Conservation (phyloP, 1,140 invertebrate species). For the Sycophaga agraensis region DNA sequence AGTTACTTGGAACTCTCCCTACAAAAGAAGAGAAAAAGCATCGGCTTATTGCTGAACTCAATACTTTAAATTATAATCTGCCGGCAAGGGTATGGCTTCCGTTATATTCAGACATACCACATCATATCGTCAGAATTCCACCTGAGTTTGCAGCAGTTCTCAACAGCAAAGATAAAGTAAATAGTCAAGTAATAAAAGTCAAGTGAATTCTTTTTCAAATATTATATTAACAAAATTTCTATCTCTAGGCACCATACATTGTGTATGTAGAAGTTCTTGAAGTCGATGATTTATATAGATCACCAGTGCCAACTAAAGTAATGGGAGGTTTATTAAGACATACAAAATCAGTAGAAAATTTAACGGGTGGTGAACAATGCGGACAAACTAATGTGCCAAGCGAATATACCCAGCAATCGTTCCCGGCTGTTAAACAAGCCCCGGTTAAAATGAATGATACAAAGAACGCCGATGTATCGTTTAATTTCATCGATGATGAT, state of each 20-base stretch:
- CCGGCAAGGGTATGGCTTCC: slow-evolving; percentile 97
- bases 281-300: slow-evolving; percentile 82
- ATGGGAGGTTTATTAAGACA: slow-evolving; percentile 80
- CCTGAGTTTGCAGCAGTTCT: slow-evolving; percentile 94
- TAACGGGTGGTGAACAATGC: slow-evolving; percentile 60
- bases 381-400: slow-evolving; percentile 39
- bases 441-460: slow-evolving; percentile 43
- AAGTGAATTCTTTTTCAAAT: too few species aligned
- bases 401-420: slow-evolving; percentile 37
- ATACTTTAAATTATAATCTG: slow-evolving; percentile 92
- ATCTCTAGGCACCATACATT: slow-evolving; percentile 86
- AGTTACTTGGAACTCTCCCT: slow-evolving; percentile 82
- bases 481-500: slow-evolving; percentile 61
- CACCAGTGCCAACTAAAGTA: slow-evolving; percentile 76
- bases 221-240: not conserved
- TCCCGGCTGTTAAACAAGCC: slow-evolving; percentile 44
- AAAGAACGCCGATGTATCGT: slow-evolving; percentile 47
- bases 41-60: slow-evolving; percentile 87
- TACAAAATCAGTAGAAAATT: slow-evolving; percentile 92
- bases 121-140: slow-evolving; percentile 89
- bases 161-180: slow-evolving; percentile 97
- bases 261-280: slow-evolving; percentile 96
- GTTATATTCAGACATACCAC: slow-evolving; percentile 68
- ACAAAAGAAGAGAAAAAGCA: slow-evolving; percentile 94
- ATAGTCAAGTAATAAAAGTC: not conserved